Percentiles rank a stretch among this genome's conserved stretches.
phyloP scores from a whole-genome alignment of 2,113 vertebrate species.

The Balaeniceps rex region DNA sequence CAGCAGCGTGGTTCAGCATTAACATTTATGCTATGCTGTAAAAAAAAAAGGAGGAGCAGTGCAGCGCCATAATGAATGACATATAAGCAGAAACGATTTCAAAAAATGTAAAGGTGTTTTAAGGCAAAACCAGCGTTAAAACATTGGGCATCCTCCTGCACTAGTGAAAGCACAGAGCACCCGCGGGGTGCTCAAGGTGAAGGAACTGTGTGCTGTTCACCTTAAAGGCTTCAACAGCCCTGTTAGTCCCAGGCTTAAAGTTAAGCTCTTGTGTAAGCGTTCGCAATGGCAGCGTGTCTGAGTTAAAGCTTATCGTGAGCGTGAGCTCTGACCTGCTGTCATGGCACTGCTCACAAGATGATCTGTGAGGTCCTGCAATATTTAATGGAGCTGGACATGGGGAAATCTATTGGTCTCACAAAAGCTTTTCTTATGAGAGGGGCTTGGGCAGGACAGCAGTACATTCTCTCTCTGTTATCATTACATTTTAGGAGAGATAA shows the following conservation, averaged over 20 bases:
- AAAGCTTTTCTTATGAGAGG: background rate
- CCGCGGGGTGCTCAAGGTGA: background rate
- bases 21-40: background rate
- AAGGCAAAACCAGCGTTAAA: background rate
- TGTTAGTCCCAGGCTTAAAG: background rate
- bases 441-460: background rate
- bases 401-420: background rate
- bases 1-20: background rate
- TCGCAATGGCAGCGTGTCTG: accelerated
- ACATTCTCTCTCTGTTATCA: background rate
- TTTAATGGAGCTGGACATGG: background rate
- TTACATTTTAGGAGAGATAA: background rate
- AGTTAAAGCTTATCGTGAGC: background rate
- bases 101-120: background rate
- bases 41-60: background rate
- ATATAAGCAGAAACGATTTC: accelerated
- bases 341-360: background rate
- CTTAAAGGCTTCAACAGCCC: background rate
- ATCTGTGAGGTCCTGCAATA: background rate
- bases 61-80: accelerated
- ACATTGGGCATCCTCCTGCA: accelerated
- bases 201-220: background rate
- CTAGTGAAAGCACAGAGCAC: background rate
- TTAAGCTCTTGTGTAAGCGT: background rate
- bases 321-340: background rate